Conservation (phyloP, 2,888 invertebrate species). For the Scaeva pyrastri region DNA sequence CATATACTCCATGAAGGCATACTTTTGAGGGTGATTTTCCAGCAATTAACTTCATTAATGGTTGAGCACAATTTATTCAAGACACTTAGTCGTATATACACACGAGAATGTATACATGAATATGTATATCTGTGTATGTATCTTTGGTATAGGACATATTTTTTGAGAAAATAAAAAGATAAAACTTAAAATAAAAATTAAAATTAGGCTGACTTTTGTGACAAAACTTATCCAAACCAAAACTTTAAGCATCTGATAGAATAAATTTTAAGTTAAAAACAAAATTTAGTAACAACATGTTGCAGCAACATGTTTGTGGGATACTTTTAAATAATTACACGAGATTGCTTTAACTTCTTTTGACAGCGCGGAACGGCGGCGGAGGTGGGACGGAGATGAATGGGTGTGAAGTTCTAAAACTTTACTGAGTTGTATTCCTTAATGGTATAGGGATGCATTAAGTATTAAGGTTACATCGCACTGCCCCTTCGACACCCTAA, state of each 20-base stretch:
- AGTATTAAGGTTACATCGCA: constrained; percentile 28
- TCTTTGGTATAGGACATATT: neutral
- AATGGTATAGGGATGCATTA: constrained; percentile 45
- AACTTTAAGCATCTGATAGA: too few relatives aligned
- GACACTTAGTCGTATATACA: neutral
- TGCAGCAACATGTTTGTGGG: constrained; percentile 46
- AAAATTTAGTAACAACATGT: constrained; percentile 24
- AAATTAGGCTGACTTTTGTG: constrained; percentile 1
- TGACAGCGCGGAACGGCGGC: too few relatives aligned
- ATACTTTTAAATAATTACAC: constrained; percentile 45
- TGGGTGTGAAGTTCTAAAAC: constrained; percentile 34
- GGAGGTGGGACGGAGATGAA: too few relatives aligned
- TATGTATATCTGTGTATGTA: too few relatives aligned
- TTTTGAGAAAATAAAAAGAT: neutral
- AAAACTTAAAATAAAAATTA: neutral
- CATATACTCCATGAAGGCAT: neutral
- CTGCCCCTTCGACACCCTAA: too few relatives aligned
- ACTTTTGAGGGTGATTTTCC: constrained; percentile 67
- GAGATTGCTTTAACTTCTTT: neutral
- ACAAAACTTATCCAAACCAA: too few relatives aligned
- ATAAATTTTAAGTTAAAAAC: too few relatives aligned
- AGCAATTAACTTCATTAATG: constrained; percentile 73
- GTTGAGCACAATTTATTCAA: constrained; percentile 58
- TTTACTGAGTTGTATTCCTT: constrained; percentile 32
- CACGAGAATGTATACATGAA: too few relatives aligned